Base-by-base conservation (phyloP, 2,888 invertebrate species). In the Onchidella celtica region DNA sequence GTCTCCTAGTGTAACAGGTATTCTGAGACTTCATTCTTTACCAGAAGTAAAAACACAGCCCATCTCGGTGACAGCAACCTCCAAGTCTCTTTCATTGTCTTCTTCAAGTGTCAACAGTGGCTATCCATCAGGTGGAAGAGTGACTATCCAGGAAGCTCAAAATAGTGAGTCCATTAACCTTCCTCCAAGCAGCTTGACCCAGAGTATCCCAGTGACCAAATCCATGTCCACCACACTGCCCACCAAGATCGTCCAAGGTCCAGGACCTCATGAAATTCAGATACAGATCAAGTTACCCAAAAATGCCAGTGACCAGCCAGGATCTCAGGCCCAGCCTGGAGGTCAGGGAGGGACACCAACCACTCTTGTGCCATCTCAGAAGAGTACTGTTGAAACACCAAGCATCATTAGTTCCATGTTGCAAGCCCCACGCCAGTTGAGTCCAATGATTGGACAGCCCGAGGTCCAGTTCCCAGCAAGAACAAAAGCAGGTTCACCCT, bases 331-430 rank as follows among this genome's bases (percentile, higher is more conserved):
- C 3, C 79, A 72, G 36, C n/a, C 38, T 24, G 27, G 68, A 14
- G 38, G 61, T 17, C 66, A 40, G 11, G 32, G 38, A 4, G 69
- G 17, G 17, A 24, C 78, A 21, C 32, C 38, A 40, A 2, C 73
- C n/a, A 6, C 29, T 1, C 68, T 68, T 11, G 17, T 38, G 3
- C 3, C 40, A 9, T 21, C 78, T 11, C 65, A 55, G 34, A 40
- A 32, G 24, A 40, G 47, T 14, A 34, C 47, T 0, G 36, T 34
- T 17, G 59, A 61, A 4, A 59, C 73, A 63, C 40, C 78, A 27
- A 81, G 95, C 96, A 83, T 83, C 40, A 77, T 76, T 11, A 77
- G 70, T 34, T 73, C 83, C 4, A 79, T 79, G 55, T 76, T 76
- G 27, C 76, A 83, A 59, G 76, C 79, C 14, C 79, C 77, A 11